phyloP scores from a whole-genome alignment of 2,888 invertebrate genomes.

The Tiliacea aurago region DNA sequence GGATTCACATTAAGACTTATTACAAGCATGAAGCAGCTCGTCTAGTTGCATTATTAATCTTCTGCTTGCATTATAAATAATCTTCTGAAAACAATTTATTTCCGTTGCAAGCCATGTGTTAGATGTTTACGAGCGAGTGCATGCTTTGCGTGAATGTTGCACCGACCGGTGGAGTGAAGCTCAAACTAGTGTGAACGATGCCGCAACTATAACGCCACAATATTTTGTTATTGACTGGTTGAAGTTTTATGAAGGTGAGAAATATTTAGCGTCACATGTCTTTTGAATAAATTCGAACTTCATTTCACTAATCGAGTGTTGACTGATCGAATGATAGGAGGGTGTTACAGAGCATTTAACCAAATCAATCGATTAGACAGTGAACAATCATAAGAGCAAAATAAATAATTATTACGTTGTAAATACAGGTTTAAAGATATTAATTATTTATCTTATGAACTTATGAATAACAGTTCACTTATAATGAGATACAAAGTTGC shows the following conservation, averaged over 20 bases:
- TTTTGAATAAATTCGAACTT: not conserved
- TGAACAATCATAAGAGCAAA: not conserved
- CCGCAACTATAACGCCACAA: not conserved
- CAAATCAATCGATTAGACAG: no score
- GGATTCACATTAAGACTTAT: not conserved
- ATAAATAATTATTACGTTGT: not conserved
- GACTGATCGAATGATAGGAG: not conserved
- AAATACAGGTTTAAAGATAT: no score
- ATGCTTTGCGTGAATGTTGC: slow-evolving; percentile 11
- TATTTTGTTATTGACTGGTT: not conserved
- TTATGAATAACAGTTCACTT: no score
- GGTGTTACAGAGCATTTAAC: no score
- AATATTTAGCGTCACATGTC: not conserved
- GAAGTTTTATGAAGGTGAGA: not conserved
- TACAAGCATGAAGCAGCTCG: not conserved
- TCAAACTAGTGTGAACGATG: not conserved
- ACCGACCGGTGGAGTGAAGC: slow-evolving; percentile 4
- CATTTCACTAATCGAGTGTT: not conserved
- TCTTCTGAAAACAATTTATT: slow-evolving; percentile 29
- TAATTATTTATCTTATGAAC: not conserved
- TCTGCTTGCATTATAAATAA: slow-evolving; percentile 33
- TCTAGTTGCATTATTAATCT: slow-evolving; percentile 17
- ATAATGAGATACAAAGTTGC: no score
- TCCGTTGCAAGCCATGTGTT: slow-evolving; percentile 42
- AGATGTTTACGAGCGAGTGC: slow-evolving; percentile 21